Conservation (phyloP, 2,888 invertebrate genomes). For the Tetramorium bicarinatum region DNA sequence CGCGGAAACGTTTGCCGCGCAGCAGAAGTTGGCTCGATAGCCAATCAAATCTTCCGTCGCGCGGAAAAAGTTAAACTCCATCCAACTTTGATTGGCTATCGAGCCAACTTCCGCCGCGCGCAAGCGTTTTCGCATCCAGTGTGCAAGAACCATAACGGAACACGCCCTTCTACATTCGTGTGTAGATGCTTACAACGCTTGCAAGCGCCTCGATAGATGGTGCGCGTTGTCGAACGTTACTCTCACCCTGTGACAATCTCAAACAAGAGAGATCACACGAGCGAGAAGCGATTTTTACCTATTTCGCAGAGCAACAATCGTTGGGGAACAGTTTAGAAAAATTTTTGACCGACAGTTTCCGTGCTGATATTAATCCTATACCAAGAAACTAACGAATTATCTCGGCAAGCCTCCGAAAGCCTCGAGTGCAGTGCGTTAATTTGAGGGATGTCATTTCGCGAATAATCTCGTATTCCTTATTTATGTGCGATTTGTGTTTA, state of each 20-base stretch:
- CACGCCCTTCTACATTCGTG: too few species aligned
- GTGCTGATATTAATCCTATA: neutral
- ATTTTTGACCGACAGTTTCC: neutral
- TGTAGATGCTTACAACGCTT: too few species aligned
- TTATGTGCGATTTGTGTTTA: neutral
- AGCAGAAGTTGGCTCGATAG: too few species aligned
- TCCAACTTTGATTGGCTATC: too few species aligned
- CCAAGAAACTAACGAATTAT: neutral
- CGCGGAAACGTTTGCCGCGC: too few species aligned
- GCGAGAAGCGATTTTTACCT: constrained; percentile 33
- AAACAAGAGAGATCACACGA: neutral
- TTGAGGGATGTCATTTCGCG: neutral
- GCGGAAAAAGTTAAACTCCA: too few species aligned
- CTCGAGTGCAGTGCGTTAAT: neutral
- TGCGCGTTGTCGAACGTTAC: neutral
- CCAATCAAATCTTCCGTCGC: too few species aligned
- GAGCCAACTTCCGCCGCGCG: too few species aligned
- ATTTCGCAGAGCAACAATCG: constrained; percentile 58
- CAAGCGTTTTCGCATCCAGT: too few species aligned
- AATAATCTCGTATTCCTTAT: constrained; percentile 12
- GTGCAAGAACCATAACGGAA: too few species aligned
- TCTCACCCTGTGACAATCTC: neutral
- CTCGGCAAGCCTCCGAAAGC: neutral
- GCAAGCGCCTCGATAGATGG: neutral
- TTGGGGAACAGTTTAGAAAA: constrained; percentile 48